Evolutionary conservation across 1,140 invertebrate genomes (phyloP), one percentile per base, ranked within the genome.

Genomic region (Sogatella furcifera): DNA sequence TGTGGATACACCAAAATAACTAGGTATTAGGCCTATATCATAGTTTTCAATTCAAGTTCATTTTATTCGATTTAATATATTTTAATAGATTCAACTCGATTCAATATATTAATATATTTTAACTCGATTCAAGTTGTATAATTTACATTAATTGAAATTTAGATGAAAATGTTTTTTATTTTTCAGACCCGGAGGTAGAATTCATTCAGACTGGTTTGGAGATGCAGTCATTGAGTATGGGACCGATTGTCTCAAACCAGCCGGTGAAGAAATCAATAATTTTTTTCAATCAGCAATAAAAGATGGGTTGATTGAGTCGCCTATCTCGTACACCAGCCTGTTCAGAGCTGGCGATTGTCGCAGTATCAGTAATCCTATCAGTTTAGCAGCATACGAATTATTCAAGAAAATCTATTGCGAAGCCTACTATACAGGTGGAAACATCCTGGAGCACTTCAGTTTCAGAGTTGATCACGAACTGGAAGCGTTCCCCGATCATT

Each of bases 221-320:
- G 85, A 88, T 63, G 78, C 82, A 0, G 80, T 84, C 5, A 82
- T 84, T 11, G 86, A 89, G 72, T 78, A 88, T 76, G 86, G 86
- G 0, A 84, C 84, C 0, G 77, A 80, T n/a, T 59, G 52, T 82
- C 77, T 76, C 83, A 85, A 64, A 78, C 78, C 61, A 78, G 83
- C 24, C 81, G 80, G 14, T 81, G 80, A 69, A 71, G 80, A 69
- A 70, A 81, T 31, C 77, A 86, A 86, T 70, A 80, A 83, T 1
- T 76, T 84, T 3, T 85, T 80, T 65, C 82, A 81, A 5, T 64
- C 85, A 38, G 84, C 84, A 2, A 81, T 80, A 3, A 78, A 83
- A 67, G 82, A 85, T 63, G 78, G 81, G 38, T 71, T 85, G 4
- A 61, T 84, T 38, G 80, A 65, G 67, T 74, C 24, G 76, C 81